Percentiles rank a stretch among this genome's conserved stretches.
Evolutionary conservation across 1,140 invertebrate species (phyloP).

Genomic region (Oppia nitens): DNA sequence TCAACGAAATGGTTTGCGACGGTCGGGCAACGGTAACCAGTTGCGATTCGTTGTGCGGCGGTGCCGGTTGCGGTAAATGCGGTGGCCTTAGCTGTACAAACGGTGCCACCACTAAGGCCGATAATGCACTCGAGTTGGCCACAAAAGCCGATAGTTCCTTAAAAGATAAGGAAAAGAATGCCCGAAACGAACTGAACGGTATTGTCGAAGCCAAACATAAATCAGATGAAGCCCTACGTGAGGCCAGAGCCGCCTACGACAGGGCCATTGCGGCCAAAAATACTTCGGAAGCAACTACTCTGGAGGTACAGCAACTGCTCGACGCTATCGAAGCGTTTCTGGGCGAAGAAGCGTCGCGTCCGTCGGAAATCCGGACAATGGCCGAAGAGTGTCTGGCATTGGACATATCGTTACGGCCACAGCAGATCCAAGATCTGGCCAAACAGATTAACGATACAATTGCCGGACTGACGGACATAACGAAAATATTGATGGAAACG

Average conservation of each 20-base stretch:
- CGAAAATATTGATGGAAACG: conserved; percentile 70
- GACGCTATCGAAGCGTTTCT: conserved; percentile 55
- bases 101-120: conserved; percentile 69
- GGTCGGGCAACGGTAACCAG: conserved; percentile 47
- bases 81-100: conserved; percentile 71
- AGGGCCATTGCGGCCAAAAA: conserved; percentile 37
- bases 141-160: conserved; percentile 62
- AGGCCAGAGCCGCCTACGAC: conserved; percentile 42
- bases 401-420: conserved; percentile 50
- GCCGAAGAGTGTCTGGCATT: conserved; percentile 39
- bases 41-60: conserved; percentile 78
- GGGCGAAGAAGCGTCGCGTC: conserved; percentile 51
- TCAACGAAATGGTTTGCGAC: conserved; percentile 76
- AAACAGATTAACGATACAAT: conserved; percentile 68
- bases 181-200: conserved; percentile 37
- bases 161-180: conserved; percentile 57
- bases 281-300: conserved; percentile 35
- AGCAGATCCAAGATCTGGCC: conserved; percentile 66
- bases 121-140: conserved; percentile 63
- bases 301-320: conserved; percentile 39
- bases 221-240: conserved; percentile 35
- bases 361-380: conserved; percentile 56
- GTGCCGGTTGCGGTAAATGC: conserved; percentile 73
- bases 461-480: conserved; percentile 66
- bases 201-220: conserved; percentile 39